A percentile compares a stretch with the other conserved stretches of the same genome.
Evolutionary conservation across 2,888 invertebrate genomes (phyloP).

Genomic region (Phaonia tiefii): DNA sequence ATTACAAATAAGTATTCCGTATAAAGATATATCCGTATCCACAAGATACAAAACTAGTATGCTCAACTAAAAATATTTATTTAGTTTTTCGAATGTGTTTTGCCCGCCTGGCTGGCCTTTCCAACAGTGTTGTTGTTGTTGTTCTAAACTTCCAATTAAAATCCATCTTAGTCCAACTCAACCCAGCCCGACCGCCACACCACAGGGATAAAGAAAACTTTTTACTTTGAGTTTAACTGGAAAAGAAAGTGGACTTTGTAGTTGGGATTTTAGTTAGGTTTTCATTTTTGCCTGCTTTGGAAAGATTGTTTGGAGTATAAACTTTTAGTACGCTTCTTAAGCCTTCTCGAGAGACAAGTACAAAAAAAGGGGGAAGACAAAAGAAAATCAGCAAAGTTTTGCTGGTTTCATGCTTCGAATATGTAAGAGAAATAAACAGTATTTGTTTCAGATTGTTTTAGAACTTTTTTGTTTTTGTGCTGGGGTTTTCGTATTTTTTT

Average conservation of each 20-base stretch:
- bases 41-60: constrained; percentile 37
- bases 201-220: constrained; percentile 7
- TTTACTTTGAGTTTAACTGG: constrained; percentile 4
- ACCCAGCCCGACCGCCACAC: too few relatives aligned
- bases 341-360: neutral
- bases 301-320: neutral
- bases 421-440: neutral
- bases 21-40: constrained; percentile 9
- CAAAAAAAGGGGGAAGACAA: neutral
- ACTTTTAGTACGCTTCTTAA: neutral
- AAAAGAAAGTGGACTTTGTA: constrained; percentile 14
- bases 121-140: neutral
- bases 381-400: constrained; percentile 18
- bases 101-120: constrained; percentile 5
- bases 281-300: too few relatives aligned
- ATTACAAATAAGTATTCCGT: neutral
- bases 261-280: neutral
- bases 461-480: too few relatives aligned
- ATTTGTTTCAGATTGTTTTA: constrained; percentile 22
- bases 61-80: constrained; percentile 25
- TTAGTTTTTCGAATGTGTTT: constrained; percentile 20
- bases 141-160: constrained; percentile 58
- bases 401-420: constrained; percentile 22
- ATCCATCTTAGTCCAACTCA: constrained; percentile 51
- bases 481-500: neutral